Conservation (phyloP, 2,797 vertebrate species). For the Avahi laniger region DNA sequence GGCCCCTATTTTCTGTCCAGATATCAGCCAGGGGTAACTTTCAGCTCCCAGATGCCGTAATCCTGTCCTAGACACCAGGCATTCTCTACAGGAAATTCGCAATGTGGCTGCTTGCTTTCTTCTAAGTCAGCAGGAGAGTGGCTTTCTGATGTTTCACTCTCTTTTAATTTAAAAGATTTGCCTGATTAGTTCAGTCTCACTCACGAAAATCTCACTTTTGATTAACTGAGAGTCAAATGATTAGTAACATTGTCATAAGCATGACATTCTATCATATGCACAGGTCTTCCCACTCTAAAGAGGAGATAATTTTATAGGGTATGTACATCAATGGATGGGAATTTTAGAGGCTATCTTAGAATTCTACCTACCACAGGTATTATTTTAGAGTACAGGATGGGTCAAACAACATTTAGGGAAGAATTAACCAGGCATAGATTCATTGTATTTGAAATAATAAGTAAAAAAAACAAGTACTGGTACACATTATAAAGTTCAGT, state of each 20-base stretch:
- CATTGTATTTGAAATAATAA: neutral
- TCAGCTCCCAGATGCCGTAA: neutral
- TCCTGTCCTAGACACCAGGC: neutral
- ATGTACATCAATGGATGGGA: neutral
- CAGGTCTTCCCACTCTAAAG: neutral
- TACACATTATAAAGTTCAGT: neutral
- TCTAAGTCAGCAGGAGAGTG: neutral
- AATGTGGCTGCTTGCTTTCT: neutral
- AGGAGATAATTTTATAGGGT: neutral
- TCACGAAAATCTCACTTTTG: neutral
- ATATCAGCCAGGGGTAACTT: neutral
- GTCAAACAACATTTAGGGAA: neutral
- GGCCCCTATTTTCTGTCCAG: neutral
- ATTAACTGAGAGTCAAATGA: neutral
- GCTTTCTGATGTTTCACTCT: neutral
- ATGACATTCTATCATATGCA: neutral
- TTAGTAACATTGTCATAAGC: neutral
- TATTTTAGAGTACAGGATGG: neutral
- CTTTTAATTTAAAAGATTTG: neutral
- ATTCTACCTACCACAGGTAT: neutral
- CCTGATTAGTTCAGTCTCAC: neutral
- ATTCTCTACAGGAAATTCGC: neutral
- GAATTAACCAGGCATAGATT: neutral
- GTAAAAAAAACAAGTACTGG: neutral
- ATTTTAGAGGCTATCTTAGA: neutral